Percentiles rank a stretch among this genome's conserved stretches.
phyloP scores from a whole-genome alignment of 1,140 invertebrate genomes.

The Daktulosphaira vitifoliae region DNA sequence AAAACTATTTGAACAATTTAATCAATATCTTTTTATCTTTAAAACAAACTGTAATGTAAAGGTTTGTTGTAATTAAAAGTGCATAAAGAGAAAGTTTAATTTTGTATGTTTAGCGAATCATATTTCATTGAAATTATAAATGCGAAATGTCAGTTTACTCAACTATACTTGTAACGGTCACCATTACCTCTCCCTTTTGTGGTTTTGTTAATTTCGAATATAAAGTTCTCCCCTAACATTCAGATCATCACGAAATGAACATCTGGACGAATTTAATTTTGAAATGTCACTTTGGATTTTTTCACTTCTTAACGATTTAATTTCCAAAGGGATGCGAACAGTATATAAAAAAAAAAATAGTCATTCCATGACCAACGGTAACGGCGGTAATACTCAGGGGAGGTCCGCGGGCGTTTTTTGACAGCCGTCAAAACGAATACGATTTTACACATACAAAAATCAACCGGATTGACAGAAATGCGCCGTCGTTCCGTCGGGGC shows the following conservation, averaged over 20 bases:
- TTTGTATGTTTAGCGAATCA: too few species aligned
- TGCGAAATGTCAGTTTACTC: too few species aligned
- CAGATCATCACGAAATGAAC: background rate
- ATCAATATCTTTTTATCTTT: too few species aligned
- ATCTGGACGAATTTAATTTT: slow-evolving; percentile 28
- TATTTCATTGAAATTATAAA: too few species aligned
- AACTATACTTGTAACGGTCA: too few species aligned
- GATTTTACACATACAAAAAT: slow-evolving; percentile 23
- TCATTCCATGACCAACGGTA: slow-evolving; percentile 20
- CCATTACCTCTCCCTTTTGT: too few species aligned
- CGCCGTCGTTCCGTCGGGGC: background rate
- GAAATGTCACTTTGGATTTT: slow-evolving; percentile 24
- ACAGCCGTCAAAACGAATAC: slow-evolving; percentile 29
- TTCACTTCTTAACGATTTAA: slow-evolving; percentile 28
- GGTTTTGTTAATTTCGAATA: too few species aligned
- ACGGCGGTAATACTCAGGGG: slow-evolving; percentile 25
- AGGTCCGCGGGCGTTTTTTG: slow-evolving; percentile 31
- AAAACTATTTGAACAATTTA: too few species aligned
- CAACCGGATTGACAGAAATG: slow-evolving; percentile 25
- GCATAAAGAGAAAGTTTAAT: too few species aligned
- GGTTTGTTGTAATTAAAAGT: too few species aligned
- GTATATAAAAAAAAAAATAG: slow-evolving; percentile 1
- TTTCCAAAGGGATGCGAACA: slow-evolving; percentile 28
- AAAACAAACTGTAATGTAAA: too few species aligned
- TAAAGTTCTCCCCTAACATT: too few species aligned